Conservation (phyloP, 2,113 vertebrate genomes). For the Neogobius melanostomus region DNA sequence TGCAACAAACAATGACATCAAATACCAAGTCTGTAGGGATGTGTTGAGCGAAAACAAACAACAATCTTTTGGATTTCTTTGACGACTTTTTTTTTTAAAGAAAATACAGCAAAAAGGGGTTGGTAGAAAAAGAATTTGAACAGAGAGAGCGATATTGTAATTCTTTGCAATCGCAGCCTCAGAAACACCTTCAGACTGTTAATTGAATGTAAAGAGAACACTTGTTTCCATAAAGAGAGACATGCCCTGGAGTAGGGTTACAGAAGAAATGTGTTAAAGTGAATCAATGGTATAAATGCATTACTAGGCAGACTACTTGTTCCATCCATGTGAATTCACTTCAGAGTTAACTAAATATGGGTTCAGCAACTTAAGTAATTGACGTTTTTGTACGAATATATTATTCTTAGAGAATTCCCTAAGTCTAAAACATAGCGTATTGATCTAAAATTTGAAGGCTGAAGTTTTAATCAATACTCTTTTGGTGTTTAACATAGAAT, state of each 20-base stretch:
- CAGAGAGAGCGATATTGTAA: background rate
- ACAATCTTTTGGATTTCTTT: conserved; percentile 33
- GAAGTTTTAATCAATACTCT: too few species aligned
- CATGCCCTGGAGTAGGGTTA: conserved; percentile 56
- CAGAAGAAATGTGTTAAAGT: conserved; percentile 58
- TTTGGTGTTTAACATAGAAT: too few species aligned
- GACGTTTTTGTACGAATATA: background rate
- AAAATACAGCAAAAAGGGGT: conserved; percentile 15
- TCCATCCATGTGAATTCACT: conserved; percentile 37
- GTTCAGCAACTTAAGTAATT: background rate
- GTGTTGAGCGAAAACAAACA: conserved; percentile 19
- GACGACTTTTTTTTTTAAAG: conserved; percentile 35
- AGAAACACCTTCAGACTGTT: conserved; percentile 23
- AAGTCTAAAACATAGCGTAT: too few species aligned
- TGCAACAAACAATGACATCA: conserved; percentile 64
- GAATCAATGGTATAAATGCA: conserved; percentile 64
- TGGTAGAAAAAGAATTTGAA: conserved; percentile 32
- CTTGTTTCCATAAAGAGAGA: conserved; percentile 52
- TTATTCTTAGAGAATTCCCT: background rate
- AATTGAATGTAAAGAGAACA: conserved; percentile 46
- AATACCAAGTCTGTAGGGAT: conserved; percentile 57
- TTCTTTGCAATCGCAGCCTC: conserved; percentile 13
- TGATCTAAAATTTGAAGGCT: too few species aligned
- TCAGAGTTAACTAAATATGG: background rate
- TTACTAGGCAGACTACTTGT: conserved; percentile 61